phyloP scores from a whole-genome alignment of 2,888 invertebrate species.

The Lottia gigantea region DNA sequence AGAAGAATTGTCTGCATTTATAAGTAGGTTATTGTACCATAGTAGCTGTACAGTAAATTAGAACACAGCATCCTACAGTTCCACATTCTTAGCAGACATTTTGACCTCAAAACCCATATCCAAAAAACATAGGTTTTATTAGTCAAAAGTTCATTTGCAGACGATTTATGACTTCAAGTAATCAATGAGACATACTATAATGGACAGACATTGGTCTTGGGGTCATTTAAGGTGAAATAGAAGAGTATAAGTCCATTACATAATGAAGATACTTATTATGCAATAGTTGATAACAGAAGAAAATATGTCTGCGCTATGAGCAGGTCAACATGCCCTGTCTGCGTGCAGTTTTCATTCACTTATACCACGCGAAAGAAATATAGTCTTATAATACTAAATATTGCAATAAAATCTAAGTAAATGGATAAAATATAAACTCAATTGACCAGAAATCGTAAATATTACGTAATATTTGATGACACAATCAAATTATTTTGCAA shows the following conservation, averaged over 20 bases:
- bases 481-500: slow-evolving; percentile 19
- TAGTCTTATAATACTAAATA: neutral
- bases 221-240: too few relatives aligned
- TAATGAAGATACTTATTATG: slow-evolving; percentile 3
- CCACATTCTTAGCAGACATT: slow-evolving; percentile 11
- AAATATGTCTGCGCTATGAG: slow-evolving; percentile 9
- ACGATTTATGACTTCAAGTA: too few relatives aligned
- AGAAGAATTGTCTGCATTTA: too few relatives aligned
- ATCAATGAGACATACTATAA: too few relatives aligned
- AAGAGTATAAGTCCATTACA: neutral
- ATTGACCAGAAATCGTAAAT: too few relatives aligned
- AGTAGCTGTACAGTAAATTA: neutral
- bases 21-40: slow-evolving; percentile 6
- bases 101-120: slow-evolving; percentile 11
- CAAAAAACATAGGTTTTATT: slow-evolving; percentile 2
- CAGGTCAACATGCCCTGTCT: slow-evolving; percentile 6
- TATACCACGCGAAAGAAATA: neutral
- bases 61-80: slow-evolving; percentile 8
- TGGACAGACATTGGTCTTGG: too few relatives aligned
- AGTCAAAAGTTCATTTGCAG: neutral
- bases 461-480: too few relatives aligned
- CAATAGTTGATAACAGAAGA: slow-evolving; percentile 8
- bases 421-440: too few relatives aligned
- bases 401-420: too few relatives aligned
- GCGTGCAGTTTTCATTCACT: slow-evolving; percentile 9